Evolutionary conservation across 92 coral and sea anemone species (phyloP).

Genomic region (Montipora capitata): DNA sequence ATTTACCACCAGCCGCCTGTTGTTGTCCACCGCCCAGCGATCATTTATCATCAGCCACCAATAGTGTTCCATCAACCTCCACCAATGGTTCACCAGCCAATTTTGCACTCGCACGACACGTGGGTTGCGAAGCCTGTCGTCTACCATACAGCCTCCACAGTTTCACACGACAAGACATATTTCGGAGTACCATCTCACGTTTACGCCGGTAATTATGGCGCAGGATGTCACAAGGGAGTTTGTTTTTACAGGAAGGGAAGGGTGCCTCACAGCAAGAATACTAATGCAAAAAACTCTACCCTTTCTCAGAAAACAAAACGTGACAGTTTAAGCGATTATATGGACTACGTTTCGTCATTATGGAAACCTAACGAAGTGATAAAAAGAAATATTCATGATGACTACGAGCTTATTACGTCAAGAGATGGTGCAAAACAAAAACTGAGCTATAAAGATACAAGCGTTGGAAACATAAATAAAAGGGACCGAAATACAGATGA

Average conservation of each 20-base stretch:
- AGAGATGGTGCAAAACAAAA: constrained; percentile 75
- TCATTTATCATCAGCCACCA: constrained; percentile 97
- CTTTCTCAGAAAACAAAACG: constrained; percentile 63
- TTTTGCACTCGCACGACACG: constrained; percentile 95
- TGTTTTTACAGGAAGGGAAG: constrained; percentile 81
- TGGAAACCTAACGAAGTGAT: constrained; percentile 67
- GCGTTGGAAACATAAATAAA: constrained; percentile 41
- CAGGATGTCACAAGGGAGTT: constrained; percentile 73
- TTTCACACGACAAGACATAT: constrained; percentile 85
- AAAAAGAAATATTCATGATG: constrained; percentile 66
- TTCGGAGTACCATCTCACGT: constrained; percentile 89
- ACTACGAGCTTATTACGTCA: constrained; percentile 74
- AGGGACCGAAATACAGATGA: constrained; percentile 66
- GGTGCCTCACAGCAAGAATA: constrained; percentile 72
- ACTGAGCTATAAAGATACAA: constrained; percentile 63
- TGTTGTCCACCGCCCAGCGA: constrained; percentile 98
- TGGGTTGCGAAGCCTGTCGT: constrained; percentile 93
- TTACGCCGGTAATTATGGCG: constrained; percentile 67
- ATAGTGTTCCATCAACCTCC: constrained; percentile 99
- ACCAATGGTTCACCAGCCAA: constrained; percentile 96
- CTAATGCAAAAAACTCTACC: constrained; percentile 36
- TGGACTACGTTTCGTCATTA: constrained; percentile 65
- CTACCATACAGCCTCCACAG: constrained; percentile 79
- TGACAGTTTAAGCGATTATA: constrained; percentile 72
- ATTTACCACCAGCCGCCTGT: constrained; percentile 99